Conservation (phyloP, 2,888 invertebrate genomes). For the Cantharis nigra region DNA sequence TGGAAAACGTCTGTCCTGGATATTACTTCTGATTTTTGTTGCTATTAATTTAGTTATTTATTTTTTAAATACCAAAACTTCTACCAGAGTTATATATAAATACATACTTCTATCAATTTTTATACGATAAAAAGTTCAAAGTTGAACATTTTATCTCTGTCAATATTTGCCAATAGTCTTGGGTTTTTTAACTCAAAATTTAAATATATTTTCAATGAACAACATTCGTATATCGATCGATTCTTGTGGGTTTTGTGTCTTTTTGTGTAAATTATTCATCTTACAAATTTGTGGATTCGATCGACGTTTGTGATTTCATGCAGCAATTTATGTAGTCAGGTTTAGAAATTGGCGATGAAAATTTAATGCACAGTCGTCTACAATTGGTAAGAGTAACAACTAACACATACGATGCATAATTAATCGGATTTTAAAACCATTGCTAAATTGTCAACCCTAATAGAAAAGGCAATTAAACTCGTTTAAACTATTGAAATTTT, state of each 20-base stretch:
- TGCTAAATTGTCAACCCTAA: neutral
- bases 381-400: neutral
- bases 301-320: neutral
- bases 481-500: neutral
- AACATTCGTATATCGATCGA: neutral
- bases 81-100: neutral
- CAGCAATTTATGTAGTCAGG: neutral
- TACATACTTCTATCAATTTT: neutral
- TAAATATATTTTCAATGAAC: neutral
- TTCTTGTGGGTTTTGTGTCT: neutral
- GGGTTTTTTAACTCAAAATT: neutral
- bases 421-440: neutral
- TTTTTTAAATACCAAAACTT: neutral
- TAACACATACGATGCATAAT: neutral
- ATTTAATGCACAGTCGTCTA: neutral
- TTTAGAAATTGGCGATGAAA: conserved; percentile 1
- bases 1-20: neutral
- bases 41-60: neutral
- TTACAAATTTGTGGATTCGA: neutral
- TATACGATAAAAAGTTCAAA: neutral
- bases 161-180: neutral
- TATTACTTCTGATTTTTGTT: neutral
- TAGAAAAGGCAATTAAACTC: neutral
- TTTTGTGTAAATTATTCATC: neutral
- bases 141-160: neutral